phyloP scores from a whole-genome alignment of 2,888 invertebrate species.

The Folsomia candida region DNA sequence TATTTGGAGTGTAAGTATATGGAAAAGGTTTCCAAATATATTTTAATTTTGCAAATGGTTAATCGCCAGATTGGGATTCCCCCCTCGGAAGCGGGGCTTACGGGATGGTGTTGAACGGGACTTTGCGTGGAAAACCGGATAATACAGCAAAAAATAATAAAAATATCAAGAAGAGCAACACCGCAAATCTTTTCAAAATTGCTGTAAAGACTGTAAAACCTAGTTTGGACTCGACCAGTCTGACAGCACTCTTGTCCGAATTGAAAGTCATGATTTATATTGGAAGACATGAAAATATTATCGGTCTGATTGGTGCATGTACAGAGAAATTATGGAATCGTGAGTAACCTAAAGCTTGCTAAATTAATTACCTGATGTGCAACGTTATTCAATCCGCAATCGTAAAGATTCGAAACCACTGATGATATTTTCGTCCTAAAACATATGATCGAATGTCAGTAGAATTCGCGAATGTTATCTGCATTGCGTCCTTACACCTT shows the following conservation, averaged over 20 bases:
- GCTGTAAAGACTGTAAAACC: constrained; percentile 7
- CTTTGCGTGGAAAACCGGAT: too few relatives aligned
- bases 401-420: too few relatives aligned
- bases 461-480: too few relatives aligned
- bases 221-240: neutral
- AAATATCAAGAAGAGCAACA: neutral
- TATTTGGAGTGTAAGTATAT: too few relatives aligned
- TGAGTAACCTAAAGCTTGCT: neutral
- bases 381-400: too few relatives aligned
- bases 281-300: constrained; percentile 11
- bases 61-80: constrained; percentile 9
- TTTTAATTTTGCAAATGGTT: too few relatives aligned
- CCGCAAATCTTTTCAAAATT: neutral
- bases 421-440: too few relatives aligned
- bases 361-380: too few relatives aligned
- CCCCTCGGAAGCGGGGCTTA: constrained; percentile 6
- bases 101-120: neutral
- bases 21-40: too few relatives aligned
- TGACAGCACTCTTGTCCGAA: constrained; percentile 1
- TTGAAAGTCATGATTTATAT: constrained; percentile 16
- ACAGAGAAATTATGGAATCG: constrained; percentile 3
- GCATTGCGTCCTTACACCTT: too few relatives aligned
- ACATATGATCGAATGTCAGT: too few relatives aligned
- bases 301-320: constrained; percentile 5
- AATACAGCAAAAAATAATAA: too few relatives aligned